These are phyloP conservation scores for Emberiza fucata DNA, from an alignment of 2,113 vertebrate genomes.

Conservation along the genomic window DNA sequence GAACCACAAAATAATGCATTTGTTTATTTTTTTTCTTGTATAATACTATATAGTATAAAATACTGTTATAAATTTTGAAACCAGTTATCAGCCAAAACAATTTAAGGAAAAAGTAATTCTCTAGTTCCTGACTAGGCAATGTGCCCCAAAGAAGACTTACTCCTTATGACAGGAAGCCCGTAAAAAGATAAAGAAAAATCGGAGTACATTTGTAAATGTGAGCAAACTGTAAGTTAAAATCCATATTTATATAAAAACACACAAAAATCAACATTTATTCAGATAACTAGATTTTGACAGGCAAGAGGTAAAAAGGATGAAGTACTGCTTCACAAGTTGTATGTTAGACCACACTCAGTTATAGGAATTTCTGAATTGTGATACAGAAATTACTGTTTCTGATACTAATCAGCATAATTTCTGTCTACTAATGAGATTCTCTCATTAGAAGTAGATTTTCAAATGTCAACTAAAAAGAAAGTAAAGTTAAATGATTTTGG, in stretches of 20 bases:
- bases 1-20: background rate
- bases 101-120: background rate
- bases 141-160: background rate
- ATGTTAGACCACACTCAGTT: background rate
- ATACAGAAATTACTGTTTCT: background rate
- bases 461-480: background rate
- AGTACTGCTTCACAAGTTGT: background rate
- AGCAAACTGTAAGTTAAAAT: background rate
- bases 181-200: background rate
- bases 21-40: background rate
- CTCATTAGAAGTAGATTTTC: background rate
- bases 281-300: background rate
- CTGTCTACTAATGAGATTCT: background rate
- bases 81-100: background rate
- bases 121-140: background rate
- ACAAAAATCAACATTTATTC: background rate
- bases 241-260: background rate
- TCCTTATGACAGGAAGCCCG: background rate
- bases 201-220: background rate
- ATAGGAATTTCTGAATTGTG: background rate
- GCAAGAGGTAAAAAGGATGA: background rate
- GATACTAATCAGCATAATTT: background rate
- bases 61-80: background rate
- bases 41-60: background rate
- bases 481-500: background rate